Evolutionary conservation across 2,888 invertebrate genomes (phyloP).

Genomic region (Synanthedon andrenaeformis): DNA sequence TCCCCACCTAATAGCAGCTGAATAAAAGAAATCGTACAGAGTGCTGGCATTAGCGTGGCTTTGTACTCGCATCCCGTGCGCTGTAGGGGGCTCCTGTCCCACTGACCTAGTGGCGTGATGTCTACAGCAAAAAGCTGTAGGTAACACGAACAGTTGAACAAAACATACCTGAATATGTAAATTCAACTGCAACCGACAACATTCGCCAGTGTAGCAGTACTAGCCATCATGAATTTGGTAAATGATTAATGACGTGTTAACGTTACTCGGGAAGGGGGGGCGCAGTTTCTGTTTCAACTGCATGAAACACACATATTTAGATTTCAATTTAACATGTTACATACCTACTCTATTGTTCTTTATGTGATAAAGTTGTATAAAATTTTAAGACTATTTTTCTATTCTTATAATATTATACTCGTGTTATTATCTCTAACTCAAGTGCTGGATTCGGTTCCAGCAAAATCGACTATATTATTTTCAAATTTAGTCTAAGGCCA

Average conservation of each 20-base stretch:
- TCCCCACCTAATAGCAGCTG: background rate
- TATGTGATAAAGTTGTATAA: too few species aligned
- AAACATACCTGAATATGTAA: constrained; percentile 42
- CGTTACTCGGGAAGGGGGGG: background rate
- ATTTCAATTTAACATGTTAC: too few species aligned
- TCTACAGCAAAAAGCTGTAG: constrained; percentile 38
- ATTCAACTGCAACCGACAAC: constrained; percentile 13
- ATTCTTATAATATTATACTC: too few species aligned
- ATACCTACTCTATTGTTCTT: too few species aligned
- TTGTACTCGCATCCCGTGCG: constrained; percentile 33
- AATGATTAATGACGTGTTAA: constrained; percentile 21
- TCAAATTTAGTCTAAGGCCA: too few species aligned
- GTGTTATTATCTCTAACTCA: too few species aligned
- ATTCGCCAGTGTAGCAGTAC: background rate
- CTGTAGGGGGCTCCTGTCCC: constrained; percentile 34
- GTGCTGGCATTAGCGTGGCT: constrained; percentile 26
- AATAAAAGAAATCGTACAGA: constrained; percentile 20
- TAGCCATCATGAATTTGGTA: constrained; percentile 10
- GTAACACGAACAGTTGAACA: constrained; percentile 27
- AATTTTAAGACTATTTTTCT: too few species aligned
- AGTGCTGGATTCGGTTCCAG: too few species aligned
- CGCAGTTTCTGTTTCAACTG: too few species aligned
- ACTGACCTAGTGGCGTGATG: constrained; percentile 52
- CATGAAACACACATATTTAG: too few species aligned
- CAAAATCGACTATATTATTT: too few species aligned